These are phyloP conservation scores for Heliconius hermathena DNA, from an alignment of 1,140 invertebrate species.

Conservation along the genomic window DNA sequence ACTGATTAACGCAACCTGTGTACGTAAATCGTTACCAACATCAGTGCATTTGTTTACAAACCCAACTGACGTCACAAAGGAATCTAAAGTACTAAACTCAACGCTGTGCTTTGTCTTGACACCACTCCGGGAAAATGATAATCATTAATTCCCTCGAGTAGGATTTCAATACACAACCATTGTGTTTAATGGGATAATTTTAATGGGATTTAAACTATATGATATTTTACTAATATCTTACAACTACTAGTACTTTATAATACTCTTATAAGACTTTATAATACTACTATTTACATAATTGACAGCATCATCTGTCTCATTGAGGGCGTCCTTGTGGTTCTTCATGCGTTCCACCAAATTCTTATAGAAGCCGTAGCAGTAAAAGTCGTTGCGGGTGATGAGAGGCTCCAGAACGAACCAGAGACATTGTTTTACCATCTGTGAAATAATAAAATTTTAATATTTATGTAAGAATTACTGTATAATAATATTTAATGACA, in stretches of 20 bases:
- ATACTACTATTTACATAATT: conserved; percentile 87
- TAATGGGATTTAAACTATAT: too few relatives aligned
- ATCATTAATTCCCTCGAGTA: too few relatives aligned
- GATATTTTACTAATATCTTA: too few relatives aligned
- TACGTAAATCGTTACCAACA: too few relatives aligned
- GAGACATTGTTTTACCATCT: conserved; percentile 90
- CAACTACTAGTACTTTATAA: neutral
- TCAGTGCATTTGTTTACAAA: too few relatives aligned
- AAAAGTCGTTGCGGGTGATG: conserved; percentile 95
- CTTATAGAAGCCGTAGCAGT: conserved; percentile 98
- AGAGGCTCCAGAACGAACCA: conserved; percentile 97
- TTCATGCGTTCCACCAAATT: conserved; percentile 95
- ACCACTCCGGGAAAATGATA: too few relatives aligned
- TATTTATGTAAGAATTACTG: neutral
- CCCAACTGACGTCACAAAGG: too few relatives aligned
- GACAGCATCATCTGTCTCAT: conserved; percentile 89
- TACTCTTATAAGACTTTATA: neutral
- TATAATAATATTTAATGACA: too few relatives aligned
- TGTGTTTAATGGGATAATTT: too few relatives aligned
- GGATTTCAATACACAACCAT: neutral
- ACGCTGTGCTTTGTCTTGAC: too few relatives aligned
- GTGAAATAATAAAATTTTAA: conserved; percentile 1
- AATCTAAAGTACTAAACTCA: too few relatives aligned
- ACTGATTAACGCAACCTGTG: too few relatives aligned
- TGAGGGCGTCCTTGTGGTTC: conserved; percentile 94